These are phyloP conservation scores for Actinia tenebrosa DNA, from an alignment of 64 coral and sea anemone species.

Conservation along the genomic window DNA sequence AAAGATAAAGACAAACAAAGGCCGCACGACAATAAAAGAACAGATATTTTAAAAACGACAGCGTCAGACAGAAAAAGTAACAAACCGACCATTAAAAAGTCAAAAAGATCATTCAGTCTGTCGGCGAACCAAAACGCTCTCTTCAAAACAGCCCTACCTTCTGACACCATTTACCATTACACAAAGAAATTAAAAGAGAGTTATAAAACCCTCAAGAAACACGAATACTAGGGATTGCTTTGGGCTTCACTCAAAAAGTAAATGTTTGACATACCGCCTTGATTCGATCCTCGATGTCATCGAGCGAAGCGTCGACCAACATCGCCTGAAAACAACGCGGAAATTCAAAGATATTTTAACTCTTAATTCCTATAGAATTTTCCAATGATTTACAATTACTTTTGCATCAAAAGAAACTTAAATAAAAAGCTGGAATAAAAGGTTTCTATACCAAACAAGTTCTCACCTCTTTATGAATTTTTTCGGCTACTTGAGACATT, in stretches of 20 bases:
- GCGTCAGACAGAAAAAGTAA: too few relatives aligned
- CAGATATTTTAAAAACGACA: too few relatives aligned
- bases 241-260: not conserved
- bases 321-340: slow-evolving; percentile 56
- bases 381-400: too few relatives aligned
- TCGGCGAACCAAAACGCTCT: too few relatives aligned
- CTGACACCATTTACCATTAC: not conserved
- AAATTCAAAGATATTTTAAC: not conserved
- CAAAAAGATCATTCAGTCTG: too few relatives aligned
- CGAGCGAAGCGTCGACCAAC: slow-evolving; percentile 81
- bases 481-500: slow-evolving; percentile 84
- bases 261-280: slow-evolving; percentile 44
- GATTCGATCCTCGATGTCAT: slow-evolving; percentile 84
- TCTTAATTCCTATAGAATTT: not conserved
- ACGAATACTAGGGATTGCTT: not conserved
- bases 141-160: not conserved
- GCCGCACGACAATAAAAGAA: not conserved
- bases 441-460: not conserved
- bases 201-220: not conserved
- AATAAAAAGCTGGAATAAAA: not conserved
- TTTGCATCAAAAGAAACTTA: not conserved
- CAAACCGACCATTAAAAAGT: too few relatives aligned
- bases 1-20: too few relatives aligned
- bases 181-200: not conserved
- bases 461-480: slow-evolving; percentile 87